These are phyloP conservation scores for Pinna nobilis DNA, from an alignment of 1,140 invertebrate genomes.

Conservation along the genomic window DNA sequence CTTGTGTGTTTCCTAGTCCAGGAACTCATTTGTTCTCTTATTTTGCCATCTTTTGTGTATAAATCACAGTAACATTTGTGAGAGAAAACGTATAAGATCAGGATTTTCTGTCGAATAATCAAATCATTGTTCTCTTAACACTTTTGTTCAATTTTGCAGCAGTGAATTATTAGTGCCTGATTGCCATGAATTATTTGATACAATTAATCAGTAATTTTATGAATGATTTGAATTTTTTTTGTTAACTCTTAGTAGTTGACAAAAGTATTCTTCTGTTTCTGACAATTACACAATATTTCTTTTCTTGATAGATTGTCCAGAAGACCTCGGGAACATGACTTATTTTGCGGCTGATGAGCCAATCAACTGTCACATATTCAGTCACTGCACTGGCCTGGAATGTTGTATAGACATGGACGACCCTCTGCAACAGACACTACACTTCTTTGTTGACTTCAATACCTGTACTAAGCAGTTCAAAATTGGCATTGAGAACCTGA, in stretches of 20 bases:
- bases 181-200: background rate
- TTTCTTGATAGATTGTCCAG: conserved; percentile 4
- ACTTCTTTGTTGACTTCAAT: conserved; percentile 14
- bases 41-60: too few species aligned
- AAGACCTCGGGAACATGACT: conserved; percentile 2
- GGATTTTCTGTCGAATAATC: background rate
- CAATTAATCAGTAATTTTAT: too few species aligned
- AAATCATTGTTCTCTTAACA: background rate
- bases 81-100: background rate
- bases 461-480: conserved; percentile 11
- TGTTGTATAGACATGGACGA: conserved; percentile 23
- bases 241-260: too few species aligned
- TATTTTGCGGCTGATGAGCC: background rate
- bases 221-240: conserved; percentile 8
- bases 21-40: too few species aligned
- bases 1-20: too few species aligned
- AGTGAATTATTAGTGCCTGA: background rate
- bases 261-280: too few species aligned
- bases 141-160: background rate
- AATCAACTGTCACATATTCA: conserved; percentile 20
- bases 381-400: conserved; percentile 24
- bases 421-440: conserved; percentile 9
- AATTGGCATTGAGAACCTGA: conserved; percentile 22
- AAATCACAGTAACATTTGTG: background rate
- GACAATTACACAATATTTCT: too few species aligned